Conservation (phyloP, 2,113 vertebrate genomes). For the Picathartes gymnocephalus region DNA sequence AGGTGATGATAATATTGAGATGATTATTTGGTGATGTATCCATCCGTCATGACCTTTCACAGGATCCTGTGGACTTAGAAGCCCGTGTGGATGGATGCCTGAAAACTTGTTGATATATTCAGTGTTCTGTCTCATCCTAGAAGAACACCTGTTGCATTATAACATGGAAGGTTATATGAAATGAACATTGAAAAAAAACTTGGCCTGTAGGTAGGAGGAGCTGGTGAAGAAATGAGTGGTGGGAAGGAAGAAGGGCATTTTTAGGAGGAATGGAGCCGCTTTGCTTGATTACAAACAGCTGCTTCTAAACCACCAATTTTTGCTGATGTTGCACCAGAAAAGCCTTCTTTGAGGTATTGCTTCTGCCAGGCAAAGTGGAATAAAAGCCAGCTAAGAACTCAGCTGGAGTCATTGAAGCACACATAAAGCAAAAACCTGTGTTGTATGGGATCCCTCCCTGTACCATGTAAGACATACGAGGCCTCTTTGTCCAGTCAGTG, state of each 20-base stretch:
- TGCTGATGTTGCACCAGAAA: background rate
- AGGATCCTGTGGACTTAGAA: background rate
- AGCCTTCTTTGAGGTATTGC: background rate
- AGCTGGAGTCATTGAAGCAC: background rate
- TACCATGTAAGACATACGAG: fast-evolving
- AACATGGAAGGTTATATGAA: background rate
- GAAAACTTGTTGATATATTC: background rate
- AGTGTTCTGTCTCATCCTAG: background rate
- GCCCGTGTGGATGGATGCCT: background rate
- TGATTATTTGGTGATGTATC: background rate
- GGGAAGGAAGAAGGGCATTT: background rate
- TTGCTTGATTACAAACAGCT: background rate
- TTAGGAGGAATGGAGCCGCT: background rate
- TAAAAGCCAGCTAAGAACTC: background rate
- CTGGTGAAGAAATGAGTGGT: background rate
- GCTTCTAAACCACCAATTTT: background rate
- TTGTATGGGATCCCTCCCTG: background rate
- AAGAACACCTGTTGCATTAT: background rate
- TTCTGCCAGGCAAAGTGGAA: background rate
- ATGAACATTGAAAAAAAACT: background rate
- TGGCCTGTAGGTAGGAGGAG: background rate
- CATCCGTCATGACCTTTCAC: background rate
- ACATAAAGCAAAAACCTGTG: background rate
- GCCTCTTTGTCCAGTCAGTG: background rate
- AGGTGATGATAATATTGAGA: background rate